These are phyloP conservation scores for Apodemia duryi DNA, from an alignment of 2,888 invertebrate species.

Conservation along the genomic window DNA sequence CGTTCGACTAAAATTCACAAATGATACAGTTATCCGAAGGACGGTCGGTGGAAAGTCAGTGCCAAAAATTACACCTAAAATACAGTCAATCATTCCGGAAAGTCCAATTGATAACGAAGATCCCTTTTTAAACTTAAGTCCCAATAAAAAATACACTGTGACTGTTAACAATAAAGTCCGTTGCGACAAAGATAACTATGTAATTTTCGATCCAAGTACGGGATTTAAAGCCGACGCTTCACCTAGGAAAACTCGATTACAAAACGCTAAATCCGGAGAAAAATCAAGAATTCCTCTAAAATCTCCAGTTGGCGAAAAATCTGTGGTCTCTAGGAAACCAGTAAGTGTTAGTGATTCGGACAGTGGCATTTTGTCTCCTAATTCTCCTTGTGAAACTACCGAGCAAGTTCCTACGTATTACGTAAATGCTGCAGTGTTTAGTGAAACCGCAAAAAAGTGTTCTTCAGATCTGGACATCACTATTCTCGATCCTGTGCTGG, in stretches of 20 bases:
- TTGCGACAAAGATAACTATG: slow-evolving; percentile 76
- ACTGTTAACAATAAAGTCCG: slow-evolving; percentile 73
- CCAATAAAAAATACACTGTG: slow-evolving; percentile 75
- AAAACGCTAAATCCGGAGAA: slow-evolving; percentile 45
- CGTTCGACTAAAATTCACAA: slow-evolving; percentile 65
- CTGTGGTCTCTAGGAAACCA: slow-evolving; percentile 50
- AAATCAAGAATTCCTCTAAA: slow-evolving; percentile 58
- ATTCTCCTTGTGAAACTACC: slow-evolving; percentile 78
- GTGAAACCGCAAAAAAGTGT: slow-evolving; percentile 56
- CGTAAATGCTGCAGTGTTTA: slow-evolving; percentile 63
- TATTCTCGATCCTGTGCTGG: slow-evolving; percentile 62
- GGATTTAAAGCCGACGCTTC: slow-evolving; percentile 62
- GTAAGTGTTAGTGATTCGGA: slow-evolving; percentile 81
- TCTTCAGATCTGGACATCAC: slow-evolving; percentile 57
- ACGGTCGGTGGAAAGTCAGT: slow-evolving; percentile 69
- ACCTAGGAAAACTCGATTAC: slow-evolving; percentile 44
- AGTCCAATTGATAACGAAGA: slow-evolving; percentile 72
- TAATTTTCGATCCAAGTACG: slow-evolving; percentile 70
- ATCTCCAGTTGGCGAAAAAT: slow-evolving; percentile 56
- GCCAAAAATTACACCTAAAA: slow-evolving; percentile 71
- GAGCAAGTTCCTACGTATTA: slow-evolving; percentile 56
- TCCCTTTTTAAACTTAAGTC: slow-evolving; percentile 69
- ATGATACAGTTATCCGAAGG: slow-evolving; percentile 64
- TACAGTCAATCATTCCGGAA: slow-evolving; percentile 74
- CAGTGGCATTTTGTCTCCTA: slow-evolving; percentile 82